Base-by-base conservation (phyloP, 2,113 vertebrate genomes). In the Puma concolor region DNA sequence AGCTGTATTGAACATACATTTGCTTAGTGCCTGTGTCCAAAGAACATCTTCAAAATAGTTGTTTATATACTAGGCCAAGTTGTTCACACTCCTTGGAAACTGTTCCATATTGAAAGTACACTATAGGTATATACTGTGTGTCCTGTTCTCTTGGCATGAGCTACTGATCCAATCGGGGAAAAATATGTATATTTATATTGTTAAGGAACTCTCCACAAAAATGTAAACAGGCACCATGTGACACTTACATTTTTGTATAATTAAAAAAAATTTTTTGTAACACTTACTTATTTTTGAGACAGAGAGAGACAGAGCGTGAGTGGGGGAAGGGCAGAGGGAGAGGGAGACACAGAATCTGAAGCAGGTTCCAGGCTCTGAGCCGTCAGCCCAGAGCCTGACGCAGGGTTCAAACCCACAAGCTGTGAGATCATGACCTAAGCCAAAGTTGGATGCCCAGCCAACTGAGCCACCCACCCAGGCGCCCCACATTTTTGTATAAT, bases 21-120 rank as follows among this genome's bases (percentile, higher is more conserved):
- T 92, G 33, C 16, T 93, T 29, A 63, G 41, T 11, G 36, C 21
- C 91, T 80, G 13, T 38, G 25, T 57, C 48, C 83, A 84, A 64
- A 96, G 67, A 63, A 41, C 33, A n/a, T 50, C 92, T 93, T 84
- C n/a, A 76, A 54, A 74, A 93, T 71, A 60, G n/a, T 41, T 64
- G 31, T 31, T 60, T 36, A 25, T 33, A 16, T 27, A 23, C 27
- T 60, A 82, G 60, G 64, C 87, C 81, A 48, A n/a, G 41, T 33
- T 76, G 48, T 76, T 91, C 16, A 19, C 23, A n/a, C 5, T 72
- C 66, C 21, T 48, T 44, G 50, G 76, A 23, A 48, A 54, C 23
- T 13, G 25, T 60, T 60, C 60, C 12, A 14, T 27, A 19, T 4
- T 76, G 76, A 84, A 67, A 3, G 13, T 33, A 33, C 23, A 77